Percentiles rank a stretch among this genome's conserved stretches.
Conservation (phyloP, 2,888 invertebrate species). For the Acanthosepion pharaonis region DNA sequence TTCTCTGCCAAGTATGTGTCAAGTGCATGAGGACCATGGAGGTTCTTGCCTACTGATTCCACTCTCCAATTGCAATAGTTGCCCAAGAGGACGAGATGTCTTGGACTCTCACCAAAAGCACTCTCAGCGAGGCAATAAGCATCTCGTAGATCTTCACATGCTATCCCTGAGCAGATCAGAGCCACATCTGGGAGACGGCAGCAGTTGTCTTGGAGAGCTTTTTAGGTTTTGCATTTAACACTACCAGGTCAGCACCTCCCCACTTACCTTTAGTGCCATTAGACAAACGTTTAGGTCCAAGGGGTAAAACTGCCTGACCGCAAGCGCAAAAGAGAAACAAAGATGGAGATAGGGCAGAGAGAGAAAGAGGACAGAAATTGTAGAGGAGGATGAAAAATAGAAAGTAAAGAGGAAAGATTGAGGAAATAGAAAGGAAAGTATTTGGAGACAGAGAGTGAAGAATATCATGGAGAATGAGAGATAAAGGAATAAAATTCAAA, state of each 20-base stretch:
- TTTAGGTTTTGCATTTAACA: not conserved
- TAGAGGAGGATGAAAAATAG: too few relatives aligned
- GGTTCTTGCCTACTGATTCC: not conserved
- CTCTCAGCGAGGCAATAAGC: not conserved
- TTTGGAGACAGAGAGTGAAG: too few relatives aligned
- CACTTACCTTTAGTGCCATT: too few relatives aligned
- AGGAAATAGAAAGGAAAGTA: too few relatives aligned
- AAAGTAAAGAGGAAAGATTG: too few relatives aligned
- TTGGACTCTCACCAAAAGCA: slow-evolving; percentile 12
- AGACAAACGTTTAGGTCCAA: too few relatives aligned
- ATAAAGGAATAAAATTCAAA: too few relatives aligned
- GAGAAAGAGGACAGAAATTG: too few relatives aligned
- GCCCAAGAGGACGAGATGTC: not conserved
- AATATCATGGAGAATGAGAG: too few relatives aligned
- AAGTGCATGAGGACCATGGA: not conserved
- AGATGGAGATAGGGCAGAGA: too few relatives aligned
- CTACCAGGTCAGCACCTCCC: not conserved
- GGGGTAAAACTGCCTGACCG: too few relatives aligned
- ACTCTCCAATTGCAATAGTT: not conserved
- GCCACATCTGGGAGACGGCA: not conserved
- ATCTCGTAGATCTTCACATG: not conserved
- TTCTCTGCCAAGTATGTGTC: not conserved
- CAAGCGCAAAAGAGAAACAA: too few relatives aligned
- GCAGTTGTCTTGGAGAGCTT: not conserved
- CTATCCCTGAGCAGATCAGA: not conserved